Percentiles rank a stretch among this genome's conserved stretches.
Conservation (phyloP, 2,113 vertebrate genomes). For the Osmerus eperlanus region DNA sequence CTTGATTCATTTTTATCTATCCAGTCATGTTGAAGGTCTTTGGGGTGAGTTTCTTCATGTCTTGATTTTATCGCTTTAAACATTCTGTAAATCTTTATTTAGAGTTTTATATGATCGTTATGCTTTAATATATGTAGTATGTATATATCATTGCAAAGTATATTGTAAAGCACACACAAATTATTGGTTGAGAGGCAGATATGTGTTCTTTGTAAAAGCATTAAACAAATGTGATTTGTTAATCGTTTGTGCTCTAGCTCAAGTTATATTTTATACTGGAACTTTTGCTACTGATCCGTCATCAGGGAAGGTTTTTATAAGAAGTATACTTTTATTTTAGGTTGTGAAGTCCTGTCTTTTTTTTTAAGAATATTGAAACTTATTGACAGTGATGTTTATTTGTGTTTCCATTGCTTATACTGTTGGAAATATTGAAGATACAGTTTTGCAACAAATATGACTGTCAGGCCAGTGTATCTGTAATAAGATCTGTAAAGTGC, state of each 20-base stretch:
- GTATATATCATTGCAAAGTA: conserved; percentile 25
- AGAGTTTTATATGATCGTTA: conserved; percentile 29
- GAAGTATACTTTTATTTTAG: neutral
- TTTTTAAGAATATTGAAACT: too few species aligned
- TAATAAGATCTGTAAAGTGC: too few species aligned
- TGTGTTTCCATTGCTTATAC: neutral
- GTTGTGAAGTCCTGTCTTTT: neutral
- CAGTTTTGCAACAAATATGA: neutral
- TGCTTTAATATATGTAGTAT: conserved; percentile 5
- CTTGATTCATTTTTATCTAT: conserved; percentile 28
- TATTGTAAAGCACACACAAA: conserved; percentile 43
- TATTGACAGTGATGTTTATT: neutral
- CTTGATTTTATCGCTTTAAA: conserved; percentile 34
- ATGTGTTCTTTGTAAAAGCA: neutral
- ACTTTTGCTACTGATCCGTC: neutral
- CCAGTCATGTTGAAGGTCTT: conserved; percentile 35
- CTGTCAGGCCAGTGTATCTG: neutral
- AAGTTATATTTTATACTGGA: neutral
- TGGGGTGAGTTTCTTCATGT: conserved; percentile 30
- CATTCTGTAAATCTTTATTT: conserved; percentile 18
- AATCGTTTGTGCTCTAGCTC: neutral
- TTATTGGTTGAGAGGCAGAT: conserved; percentile 23
- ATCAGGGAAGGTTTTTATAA: neutral
- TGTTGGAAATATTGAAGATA: neutral
- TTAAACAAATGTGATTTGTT: neutral